phyloP scores from a whole-genome alignment of 64 coral and sea anemone species.

The Exaiptasia diaphana region DNA sequence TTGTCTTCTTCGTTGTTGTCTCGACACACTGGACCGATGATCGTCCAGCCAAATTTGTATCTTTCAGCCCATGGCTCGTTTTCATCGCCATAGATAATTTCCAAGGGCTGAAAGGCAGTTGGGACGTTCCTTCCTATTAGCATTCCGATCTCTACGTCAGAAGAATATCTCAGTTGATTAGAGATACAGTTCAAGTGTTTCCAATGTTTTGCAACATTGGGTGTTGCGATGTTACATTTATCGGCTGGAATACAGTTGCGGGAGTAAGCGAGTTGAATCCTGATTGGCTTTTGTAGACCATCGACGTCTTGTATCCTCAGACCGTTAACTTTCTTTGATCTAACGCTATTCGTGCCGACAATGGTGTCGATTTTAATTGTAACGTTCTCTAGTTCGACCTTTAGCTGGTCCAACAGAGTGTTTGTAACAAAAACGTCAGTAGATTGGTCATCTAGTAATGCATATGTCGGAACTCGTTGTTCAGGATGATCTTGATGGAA shows the following conservation, averaged over 20 bases:
- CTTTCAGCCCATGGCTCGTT: constrained; percentile 46
- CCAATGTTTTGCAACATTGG: constrained; percentile 14
- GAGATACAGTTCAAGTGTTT: constrained; percentile 9
- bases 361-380: constrained; percentile 15
- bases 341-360: constrained; percentile 6
- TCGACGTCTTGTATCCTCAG: constrained; percentile 7
- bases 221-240: constrained; percentile 15
- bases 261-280: constrained; percentile 4
- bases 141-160: constrained; percentile 37
- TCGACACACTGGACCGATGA: constrained; percentile 29
- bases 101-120: constrained; percentile 1
- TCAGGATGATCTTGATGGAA: constrained; percentile 32
- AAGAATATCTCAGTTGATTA: background rate
- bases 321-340: background rate
- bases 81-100: background rate
- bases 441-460: constrained; percentile 23
- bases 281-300: constrained; percentile 16
- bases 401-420: constrained; percentile 2
- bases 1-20: background rate
- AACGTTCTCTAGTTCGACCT: background rate
- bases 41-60: constrained; percentile 50
- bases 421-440: constrained; percentile 24
- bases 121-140: constrained; percentile 31
- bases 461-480: background rate
- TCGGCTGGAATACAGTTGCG: constrained; percentile 2